Conservation (phyloP, 2,113 vertebrate species). For the Oryzias melastigma region DNA sequence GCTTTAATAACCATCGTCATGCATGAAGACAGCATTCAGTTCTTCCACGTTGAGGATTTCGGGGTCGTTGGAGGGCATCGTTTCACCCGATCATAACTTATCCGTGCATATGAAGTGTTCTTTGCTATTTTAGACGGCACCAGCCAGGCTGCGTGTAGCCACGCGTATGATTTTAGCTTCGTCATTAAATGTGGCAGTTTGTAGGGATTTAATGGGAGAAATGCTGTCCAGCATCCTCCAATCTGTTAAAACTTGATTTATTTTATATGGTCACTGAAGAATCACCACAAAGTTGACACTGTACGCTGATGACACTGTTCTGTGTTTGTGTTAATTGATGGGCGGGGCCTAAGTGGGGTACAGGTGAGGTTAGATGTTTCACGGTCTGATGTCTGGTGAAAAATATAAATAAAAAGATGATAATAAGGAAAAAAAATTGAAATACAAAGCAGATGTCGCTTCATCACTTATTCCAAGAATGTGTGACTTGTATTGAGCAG, state of each 20-base stretch:
- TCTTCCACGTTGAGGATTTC: constrained; percentile 29
- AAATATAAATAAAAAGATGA: constrained; percentile 6
- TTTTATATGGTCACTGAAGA: constrained; percentile 43
- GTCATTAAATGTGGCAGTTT: constrained; percentile 15
- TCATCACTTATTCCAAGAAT: constrained; percentile 68
- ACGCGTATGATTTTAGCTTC: constrained; percentile 24
- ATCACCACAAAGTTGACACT: constrained; percentile 62
- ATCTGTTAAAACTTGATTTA: constrained; percentile 43
- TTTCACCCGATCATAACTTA: constrained; percentile 15
- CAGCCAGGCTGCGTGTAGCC: background rate
- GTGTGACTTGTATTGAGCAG: constrained; percentile 76
- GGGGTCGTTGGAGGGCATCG: constrained; percentile 6
- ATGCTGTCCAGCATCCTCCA: constrained; percentile 27
- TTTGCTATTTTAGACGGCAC: constrained; percentile 19
- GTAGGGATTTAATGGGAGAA: constrained; percentile 3
- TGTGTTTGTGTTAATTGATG: constrained; percentile 55
- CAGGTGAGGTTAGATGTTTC: constrained; percentile 54
- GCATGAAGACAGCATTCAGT: constrained; percentile 49
- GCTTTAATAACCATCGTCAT: constrained; percentile 64
- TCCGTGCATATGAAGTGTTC: constrained; percentile 19
- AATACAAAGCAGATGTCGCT: constrained; percentile 68
- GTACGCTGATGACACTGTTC: constrained; percentile 68
- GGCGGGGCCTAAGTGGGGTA: constrained; percentile 31
- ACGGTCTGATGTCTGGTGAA: constrained; percentile 45
- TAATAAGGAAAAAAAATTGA: constrained; percentile 48